A percentile compares a stretch with the other conserved stretches of the same genome.
phyloP scores from a whole-genome alignment of 2,888 invertebrate genomes.

The Sarcophaga variegata region DNA sequence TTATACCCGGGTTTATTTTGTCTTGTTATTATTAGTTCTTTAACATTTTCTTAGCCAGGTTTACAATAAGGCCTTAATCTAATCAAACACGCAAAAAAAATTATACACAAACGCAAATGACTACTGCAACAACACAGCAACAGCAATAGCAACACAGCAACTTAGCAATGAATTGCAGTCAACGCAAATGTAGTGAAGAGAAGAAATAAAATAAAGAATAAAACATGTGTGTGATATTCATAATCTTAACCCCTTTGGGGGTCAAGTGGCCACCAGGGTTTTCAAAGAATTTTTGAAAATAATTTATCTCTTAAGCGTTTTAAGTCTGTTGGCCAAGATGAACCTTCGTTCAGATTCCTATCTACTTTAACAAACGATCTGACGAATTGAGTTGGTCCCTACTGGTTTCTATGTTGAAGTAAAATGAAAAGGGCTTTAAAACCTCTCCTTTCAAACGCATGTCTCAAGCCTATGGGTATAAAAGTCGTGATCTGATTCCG shows the following conservation, averaged over 20 bases:
- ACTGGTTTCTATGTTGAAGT: too few relatives aligned
- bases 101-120: conserved; percentile 45
- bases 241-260: conserved; percentile 53
- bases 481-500: too few relatives aligned
- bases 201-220: neutral
- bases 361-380: too few relatives aligned
- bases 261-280: neutral
- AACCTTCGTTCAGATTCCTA: too few relatives aligned
- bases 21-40: neutral
- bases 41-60: conserved; percentile 27
- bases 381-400: too few relatives aligned
- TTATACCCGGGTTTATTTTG: conserved; percentile 27
- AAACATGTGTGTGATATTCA: conserved; percentile 59
- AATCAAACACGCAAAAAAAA: conserved; percentile 68
- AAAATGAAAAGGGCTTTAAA: too few relatives aligned
- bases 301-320: too few relatives aligned
- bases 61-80: conserved; percentile 59
- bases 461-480: too few relatives aligned
- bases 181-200: neutral
- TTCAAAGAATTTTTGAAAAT: too few relatives aligned
- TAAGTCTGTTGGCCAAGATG: too few relatives aligned
- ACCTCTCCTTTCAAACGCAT: too few relatives aligned
- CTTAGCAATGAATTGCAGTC: conserved; percentile 34
- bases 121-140: conserved; percentile 12
- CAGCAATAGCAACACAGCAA: neutral